Base-by-base conservation (phyloP, 2,113 vertebrate species). In the Alectura lathami region DNA sequence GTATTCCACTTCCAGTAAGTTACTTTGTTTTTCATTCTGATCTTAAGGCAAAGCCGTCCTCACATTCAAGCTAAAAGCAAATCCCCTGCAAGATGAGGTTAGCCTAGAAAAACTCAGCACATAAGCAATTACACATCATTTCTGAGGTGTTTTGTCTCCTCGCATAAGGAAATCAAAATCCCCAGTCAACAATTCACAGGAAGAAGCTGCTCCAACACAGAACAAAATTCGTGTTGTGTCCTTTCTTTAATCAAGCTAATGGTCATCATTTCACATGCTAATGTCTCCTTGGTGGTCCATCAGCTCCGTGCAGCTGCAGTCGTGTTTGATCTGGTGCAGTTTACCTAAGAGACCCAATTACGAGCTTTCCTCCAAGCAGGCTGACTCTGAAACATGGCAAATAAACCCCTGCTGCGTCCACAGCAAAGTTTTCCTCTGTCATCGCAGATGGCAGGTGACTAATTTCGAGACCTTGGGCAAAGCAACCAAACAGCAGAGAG, bases 211-310 rank as follows among this genome's bases (percentile, higher is more conserved):
- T 84, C 48, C 2, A 8, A 36, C 27, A 78, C 40, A 27, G 91
- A 86, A 72, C 80, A n/a, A 86, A 91, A 94, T 84, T 48, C 23
- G 13, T 63, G 82, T 64, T 82, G 80, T 76, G 94, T 92, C 96
- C 95, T 94, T 96, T n/a, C 92, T 93, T 96, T 94, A 92, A 94
- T 95, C 93, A 96, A 94, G 95, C 80, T 91, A 96, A 92, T 91
- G 87, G 95, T 91, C 96, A 94, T 89, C 94, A 89, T 94, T 95
- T 91, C 50, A 48, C 89, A 85, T 17, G 38, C 51, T 94, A 92
- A 96, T 74, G 82, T 75, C 85, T 91, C 96, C 83, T 97, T 69
- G 2, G 97, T 40, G 96, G 73, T 94, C 79, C 90, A 89, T 96
- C 89, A 83, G 91, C 80, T 64, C 57, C 2, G 4, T 21, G 15